Conservation (phyloP, 2,888 invertebrate species). For the Yponomeuta cagnagella region DNA sequence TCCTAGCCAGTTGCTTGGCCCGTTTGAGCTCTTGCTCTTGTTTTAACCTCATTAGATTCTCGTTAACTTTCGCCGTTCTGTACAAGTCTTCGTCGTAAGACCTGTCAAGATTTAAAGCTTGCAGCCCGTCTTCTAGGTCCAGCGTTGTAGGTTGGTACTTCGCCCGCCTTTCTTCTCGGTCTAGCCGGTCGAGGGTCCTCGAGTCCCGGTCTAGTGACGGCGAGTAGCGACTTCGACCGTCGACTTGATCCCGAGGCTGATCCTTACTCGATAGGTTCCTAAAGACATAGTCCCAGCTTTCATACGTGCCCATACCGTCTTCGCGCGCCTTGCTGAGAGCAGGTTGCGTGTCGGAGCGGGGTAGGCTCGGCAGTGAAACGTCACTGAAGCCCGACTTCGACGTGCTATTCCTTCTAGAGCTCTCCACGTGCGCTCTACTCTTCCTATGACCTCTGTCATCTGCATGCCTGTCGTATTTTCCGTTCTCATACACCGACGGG, state of each 20-base stretch:
- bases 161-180: constrained; percentile 56
- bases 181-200: constrained; percentile 59
- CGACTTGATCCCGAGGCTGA: constrained; percentile 74
- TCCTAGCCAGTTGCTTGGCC: constrained; percentile 49
- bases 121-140: constrained; percentile 74
- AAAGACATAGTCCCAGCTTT: constrained; percentile 89
- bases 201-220: constrained; percentile 66
- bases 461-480: constrained; percentile 45
- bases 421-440: constrained; percentile 33
- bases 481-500: constrained; percentile 57
- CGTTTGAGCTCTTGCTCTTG: constrained; percentile 58
- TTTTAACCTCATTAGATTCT: constrained; percentile 63
- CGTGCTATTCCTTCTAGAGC: constrained; percentile 52
- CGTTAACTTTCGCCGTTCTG: constrained; percentile 70
- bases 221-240: constrained; percentile 79
- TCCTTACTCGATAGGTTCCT: constrained; percentile 84
- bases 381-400: constrained; percentile 63
- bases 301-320: constrained; percentile 81
- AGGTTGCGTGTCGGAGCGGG: constrained; percentile 67
- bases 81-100: constrained; percentile 59
- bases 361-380: constrained; percentile 56
- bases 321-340: constrained; percentile 73
- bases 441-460: constrained; percentile 42
- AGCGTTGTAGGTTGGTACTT: constrained; percentile 70
- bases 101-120: constrained; percentile 68